phyloP scores from a whole-genome alignment of 2,888 invertebrate genomes.

The Morpho helenor region DNA sequence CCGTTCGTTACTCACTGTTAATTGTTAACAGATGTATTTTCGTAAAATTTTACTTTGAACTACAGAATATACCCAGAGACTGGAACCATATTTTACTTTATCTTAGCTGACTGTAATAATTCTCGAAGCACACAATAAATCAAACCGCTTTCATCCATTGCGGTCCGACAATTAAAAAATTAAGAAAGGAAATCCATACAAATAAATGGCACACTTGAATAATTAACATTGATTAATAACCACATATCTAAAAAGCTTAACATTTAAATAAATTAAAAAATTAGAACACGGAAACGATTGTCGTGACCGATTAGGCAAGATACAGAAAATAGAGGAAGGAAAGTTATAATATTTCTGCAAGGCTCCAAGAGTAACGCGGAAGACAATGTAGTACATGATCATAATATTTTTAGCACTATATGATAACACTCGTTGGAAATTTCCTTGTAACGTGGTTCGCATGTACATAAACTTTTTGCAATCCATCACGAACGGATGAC shows the following conservation, averaged over 20 bases:
- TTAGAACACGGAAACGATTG: constrained; percentile 11
- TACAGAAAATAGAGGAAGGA: constrained; percentile 18
- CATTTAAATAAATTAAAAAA: not conserved
- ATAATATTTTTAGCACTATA: constrained; percentile 13
- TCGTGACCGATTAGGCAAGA: constrained; percentile 9
- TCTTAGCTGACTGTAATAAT: too few species aligned
- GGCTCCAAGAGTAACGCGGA: constrained; percentile 18
- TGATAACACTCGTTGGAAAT: constrained; percentile 23
- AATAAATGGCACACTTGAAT: too few species aligned
- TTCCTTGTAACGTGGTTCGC: constrained; percentile 20
- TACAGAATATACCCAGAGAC: too few species aligned
- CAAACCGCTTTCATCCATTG: too few species aligned
- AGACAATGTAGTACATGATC: constrained; percentile 11
- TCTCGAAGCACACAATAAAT: too few species aligned
- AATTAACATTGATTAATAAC: too few species aligned
- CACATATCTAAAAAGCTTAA: not conserved
- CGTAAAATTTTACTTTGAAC: too few species aligned
- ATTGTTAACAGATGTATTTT: too few species aligned
- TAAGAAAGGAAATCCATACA: not conserved
- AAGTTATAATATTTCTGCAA: constrained; percentile 16
- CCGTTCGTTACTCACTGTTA: too few species aligned
- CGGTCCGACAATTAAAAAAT: not conserved
- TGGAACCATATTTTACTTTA: too few species aligned
- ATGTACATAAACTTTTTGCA: constrained; percentile 17
- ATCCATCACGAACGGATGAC: constrained; percentile 20